Evolutionary conservation across 2,113 vertebrate species (phyloP).

Genomic region (Triplophysa tibetana): DNA sequence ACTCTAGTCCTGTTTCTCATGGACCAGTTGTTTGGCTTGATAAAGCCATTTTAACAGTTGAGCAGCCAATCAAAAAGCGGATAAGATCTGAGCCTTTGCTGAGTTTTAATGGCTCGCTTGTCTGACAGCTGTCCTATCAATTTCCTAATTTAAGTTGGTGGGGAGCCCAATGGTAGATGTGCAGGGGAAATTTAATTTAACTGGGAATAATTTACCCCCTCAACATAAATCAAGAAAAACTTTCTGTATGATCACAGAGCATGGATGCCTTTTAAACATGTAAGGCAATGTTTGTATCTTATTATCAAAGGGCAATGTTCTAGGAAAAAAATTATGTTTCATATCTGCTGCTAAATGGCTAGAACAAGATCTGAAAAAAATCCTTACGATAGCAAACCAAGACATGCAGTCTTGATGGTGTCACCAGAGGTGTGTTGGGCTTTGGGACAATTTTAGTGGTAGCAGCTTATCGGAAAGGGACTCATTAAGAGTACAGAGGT

Average conservation of each 20-base stretch:
- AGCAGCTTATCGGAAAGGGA: constrained; percentile 35
- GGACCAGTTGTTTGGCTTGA: constrained; percentile 39
- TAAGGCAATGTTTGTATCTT: not conserved
- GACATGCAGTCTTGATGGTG: not conserved
- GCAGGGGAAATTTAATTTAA: constrained; percentile 23
- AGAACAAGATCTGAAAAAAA: not conserved
- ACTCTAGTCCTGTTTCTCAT: constrained; percentile 39
- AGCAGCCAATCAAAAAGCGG: constrained; percentile 40
- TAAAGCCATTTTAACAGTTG: constrained; percentile 40
- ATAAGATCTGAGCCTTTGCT: constrained; percentile 35
- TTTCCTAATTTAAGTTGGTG: constrained; percentile 53
- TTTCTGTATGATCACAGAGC: not conserved
- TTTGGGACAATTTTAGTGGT: not conserved
- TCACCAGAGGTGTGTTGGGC: not conserved
- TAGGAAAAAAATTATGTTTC: constrained; percentile 3
- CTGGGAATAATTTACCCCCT: constrained; percentile 12
- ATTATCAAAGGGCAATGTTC: not conserved
- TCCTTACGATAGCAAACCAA: not conserved
- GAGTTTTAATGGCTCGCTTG: constrained; percentile 41
- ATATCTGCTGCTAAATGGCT: not conserved
- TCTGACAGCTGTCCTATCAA: constrained; percentile 49
- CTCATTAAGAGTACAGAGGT: constrained; percentile 51
- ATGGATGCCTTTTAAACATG: not conserved
- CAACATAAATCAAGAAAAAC: constrained; percentile 24
- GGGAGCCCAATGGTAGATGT: constrained; percentile 41